These are phyloP conservation scores for Apamea sordens DNA, from an alignment of 2,888 invertebrate genomes.

Conservation along the genomic window DNA sequence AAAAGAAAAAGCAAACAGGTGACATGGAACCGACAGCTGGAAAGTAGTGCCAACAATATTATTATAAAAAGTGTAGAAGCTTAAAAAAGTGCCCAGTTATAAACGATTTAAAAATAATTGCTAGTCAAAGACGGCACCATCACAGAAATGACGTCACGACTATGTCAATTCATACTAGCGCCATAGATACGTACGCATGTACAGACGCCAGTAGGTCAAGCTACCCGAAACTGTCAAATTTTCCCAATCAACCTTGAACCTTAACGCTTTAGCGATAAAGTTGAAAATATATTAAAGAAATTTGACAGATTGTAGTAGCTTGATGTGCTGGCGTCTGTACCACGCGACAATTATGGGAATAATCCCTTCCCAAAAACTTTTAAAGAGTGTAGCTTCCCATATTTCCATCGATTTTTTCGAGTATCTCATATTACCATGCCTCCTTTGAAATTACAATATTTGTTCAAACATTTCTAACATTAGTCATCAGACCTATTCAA, in stretches of 20 bases:
- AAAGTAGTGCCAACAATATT: not conserved
- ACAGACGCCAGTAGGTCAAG: too few relatives aligned
- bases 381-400: not conserved
- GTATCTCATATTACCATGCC: not conserved
- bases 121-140: not conserved
- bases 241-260: too few relatives aligned
- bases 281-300: too few relatives aligned
- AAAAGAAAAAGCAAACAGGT: not conserved
- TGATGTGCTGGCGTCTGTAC: too few relatives aligned
- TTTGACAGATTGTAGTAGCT: too few relatives aligned
- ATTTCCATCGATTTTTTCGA: not conserved
- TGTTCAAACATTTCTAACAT: not conserved
- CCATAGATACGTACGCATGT: not conserved
- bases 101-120: not conserved
- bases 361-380: not conserved
- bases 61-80: not conserved
- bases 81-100: not conserved
- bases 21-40: not conserved
- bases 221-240: too few relatives aligned
- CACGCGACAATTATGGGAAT: not conserved
- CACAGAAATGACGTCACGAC: not conserved
- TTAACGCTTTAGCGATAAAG: too few relatives aligned
- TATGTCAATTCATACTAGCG: too few relatives aligned
- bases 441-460: not conserved
- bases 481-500: not conserved